Evolutionary conservation across 2,888 invertebrate species (phyloP), one percentile per base, ranked within the genome.

Genomic region (Drosophila monieri): DNA sequence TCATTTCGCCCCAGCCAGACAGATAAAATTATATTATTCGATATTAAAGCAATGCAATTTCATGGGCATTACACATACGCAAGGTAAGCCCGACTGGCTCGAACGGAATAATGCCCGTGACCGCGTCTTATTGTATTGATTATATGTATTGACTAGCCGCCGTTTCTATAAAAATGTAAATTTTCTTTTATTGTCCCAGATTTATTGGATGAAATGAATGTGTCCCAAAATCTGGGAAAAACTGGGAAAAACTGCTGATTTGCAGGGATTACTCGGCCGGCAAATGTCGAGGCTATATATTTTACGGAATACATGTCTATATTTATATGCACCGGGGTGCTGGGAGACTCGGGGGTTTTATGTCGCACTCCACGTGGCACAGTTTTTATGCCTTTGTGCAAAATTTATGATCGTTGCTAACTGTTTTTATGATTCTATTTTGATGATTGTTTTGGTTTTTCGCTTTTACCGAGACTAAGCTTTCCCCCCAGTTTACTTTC

Each of bases 341-440:
- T 10, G 37, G 35, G 30, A 44, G n/a, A 46, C 15, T 60, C 35
- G 73, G 49, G 61, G 58, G 41, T 81, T 80, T 83, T 80, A 84
- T 81, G 84, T 77, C 68, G 71, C 79, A 67, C 78, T 61, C 73
- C 86, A 75, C 73, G 75, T 78, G 76, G 73, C 61, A 56, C 47
- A 61, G 56, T 73, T 84, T 80, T 86, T 83, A 80, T 83, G 71
- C 58, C 67, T 73, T 69, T 86, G 76, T 80, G 77, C 67, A 64
- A 73, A 87, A 87, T 87, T 85, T 84, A 84, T 84, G 74, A 80
- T 85, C 79, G 75, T 57, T 69, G 75, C 87, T 86, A 84, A 85
- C 83, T 87, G 83, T 85, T 84, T 84, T 84, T 84, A 84, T 87
- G 87, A 77, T 78, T 84, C 74, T 77, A 85, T 87, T 64, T 85